Evolutionary conservation across 2,888 invertebrate genomes (phyloP).

Genomic region (Chloromyia formosa): DNA sequence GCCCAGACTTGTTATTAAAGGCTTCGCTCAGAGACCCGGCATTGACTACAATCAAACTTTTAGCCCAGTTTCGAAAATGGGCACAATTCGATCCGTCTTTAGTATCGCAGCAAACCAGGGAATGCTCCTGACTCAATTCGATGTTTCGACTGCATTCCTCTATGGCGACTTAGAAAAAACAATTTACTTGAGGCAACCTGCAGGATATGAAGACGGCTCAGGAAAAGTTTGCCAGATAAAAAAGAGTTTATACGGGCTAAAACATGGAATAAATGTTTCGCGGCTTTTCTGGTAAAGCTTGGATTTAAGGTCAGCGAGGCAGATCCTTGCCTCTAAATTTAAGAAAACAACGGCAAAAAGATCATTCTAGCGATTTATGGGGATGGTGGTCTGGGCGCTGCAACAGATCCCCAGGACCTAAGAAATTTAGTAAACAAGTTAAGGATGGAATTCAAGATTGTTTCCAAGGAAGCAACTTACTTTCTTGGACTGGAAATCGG

Average conservation of each 20-base stretch:
- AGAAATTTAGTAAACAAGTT: constrained; percentile 43
- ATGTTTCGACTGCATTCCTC: constrained; percentile 41
- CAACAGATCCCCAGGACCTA: constrained; percentile 44
- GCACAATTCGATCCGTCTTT: constrained; percentile 46
- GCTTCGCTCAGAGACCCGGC: constrained; percentile 49
- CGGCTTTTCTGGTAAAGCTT: constrained; percentile 46
- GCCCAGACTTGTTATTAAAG: constrained; percentile 55
- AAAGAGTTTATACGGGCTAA: constrained; percentile 50
- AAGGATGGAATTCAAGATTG: constrained; percentile 60
- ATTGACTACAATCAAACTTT: constrained; percentile 50
- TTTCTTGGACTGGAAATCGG: constrained; percentile 50
- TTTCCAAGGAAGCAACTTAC: constrained; percentile 59
- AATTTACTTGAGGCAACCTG: not conserved
- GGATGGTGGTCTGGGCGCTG: constrained; percentile 53
- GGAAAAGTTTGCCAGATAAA: constrained; percentile 37
- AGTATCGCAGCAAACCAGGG: constrained; percentile 44
- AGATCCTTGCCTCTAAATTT: constrained; percentile 53
- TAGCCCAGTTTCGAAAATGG: constrained; percentile 48
- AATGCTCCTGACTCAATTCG: constrained; percentile 36
- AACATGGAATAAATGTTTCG: constrained; percentile 51
- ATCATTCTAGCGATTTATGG: constrained; percentile 42
- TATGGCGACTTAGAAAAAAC: constrained; percentile 32
- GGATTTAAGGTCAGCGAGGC: constrained; percentile 50
- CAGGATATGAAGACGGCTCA: constrained; percentile 45
- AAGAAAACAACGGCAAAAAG: constrained; percentile 43